Percentiles rank a stretch among this genome's conserved stretches.
Evolutionary conservation across 2,888 invertebrate species (phyloP).

Genomic region (Melanotus villosus): DNA sequence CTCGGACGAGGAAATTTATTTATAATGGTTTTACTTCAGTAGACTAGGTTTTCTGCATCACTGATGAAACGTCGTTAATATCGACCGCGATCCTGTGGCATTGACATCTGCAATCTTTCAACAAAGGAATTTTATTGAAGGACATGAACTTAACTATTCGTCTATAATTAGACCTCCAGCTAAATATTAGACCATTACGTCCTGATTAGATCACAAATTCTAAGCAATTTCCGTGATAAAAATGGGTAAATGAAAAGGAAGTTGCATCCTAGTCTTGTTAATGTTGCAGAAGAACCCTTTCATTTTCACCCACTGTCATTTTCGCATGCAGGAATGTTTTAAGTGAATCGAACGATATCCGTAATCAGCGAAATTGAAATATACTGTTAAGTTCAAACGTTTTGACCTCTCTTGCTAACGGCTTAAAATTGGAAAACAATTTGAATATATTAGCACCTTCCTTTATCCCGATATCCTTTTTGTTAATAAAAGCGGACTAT

Average conservation of each 20-base stretch:
- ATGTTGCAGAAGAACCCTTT: not conserved
- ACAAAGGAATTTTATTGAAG: not conserved
- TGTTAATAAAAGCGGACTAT: not conserved
- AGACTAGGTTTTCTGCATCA: slow-evolving; percentile 13
- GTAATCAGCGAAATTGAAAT: slow-evolving; percentile 11
- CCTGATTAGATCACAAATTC: no score
- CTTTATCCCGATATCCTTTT: not conserved
- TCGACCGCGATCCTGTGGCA: not conserved
- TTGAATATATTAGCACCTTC: slow-evolving; percentile 2
- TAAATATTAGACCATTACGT: no score
- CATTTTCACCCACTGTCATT: slow-evolving; percentile 20
- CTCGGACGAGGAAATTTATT: not conserved
- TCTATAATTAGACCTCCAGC: not conserved
- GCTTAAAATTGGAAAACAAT: slow-evolving; percentile 8
- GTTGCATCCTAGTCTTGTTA: no score
- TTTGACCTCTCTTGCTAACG: not conserved
- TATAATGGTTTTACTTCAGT: slow-evolving; percentile 5
- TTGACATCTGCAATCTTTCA: slow-evolving; percentile 3
- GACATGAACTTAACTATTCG: not conserved
- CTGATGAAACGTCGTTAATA: not conserved
- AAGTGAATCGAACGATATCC: slow-evolving; percentile 14
- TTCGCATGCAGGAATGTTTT: slow-evolving; percentile 9
- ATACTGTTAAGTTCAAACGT: slow-evolving; percentile 12
- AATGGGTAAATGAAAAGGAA: not conserved
- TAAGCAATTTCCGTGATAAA: no score